Percentiles rank a stretch among this genome's conserved stretches.
Conservation (phyloP, 2,888 invertebrate genomes). For the Sarcophaga carnaria region DNA sequence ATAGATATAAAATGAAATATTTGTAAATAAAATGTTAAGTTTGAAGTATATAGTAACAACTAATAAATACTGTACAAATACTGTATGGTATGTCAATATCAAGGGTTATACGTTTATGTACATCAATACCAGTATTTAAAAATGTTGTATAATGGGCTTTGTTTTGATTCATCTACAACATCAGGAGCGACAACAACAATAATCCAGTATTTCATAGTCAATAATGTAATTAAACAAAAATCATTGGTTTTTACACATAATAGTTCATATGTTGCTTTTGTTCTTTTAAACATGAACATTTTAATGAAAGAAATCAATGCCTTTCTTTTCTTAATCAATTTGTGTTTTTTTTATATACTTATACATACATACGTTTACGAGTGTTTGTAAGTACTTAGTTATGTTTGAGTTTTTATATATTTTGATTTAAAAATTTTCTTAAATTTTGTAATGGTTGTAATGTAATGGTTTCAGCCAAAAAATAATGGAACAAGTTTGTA, state of each 20-base stretch:
- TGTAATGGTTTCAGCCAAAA: neutral
- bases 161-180: slow-evolving; percentile 12
- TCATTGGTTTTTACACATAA: slow-evolving; percentile 9
- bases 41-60: slow-evolving; percentile 16
- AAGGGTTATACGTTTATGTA: slow-evolving; percentile 27
- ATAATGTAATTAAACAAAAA: slow-evolving; percentile 61
- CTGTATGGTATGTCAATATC: neutral
- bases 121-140: too few species aligned
- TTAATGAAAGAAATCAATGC: slow-evolving; percentile 57
- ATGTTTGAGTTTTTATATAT: neutral
- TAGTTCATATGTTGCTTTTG: neutral
- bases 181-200: neutral
- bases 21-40: neutral
- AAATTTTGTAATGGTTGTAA: neutral
- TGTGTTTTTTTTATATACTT: slow-evolving; percentile 22
- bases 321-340: slow-evolving; percentile 44
- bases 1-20: neutral
- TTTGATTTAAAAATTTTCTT: slow-evolving; percentile 2
- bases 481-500: slow-evolving; percentile 38
- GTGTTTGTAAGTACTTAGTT: too few species aligned
- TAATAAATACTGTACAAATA: slow-evolving; percentile 49
- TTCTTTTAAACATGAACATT: slow-evolving; percentile 50
- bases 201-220: slow-evolving; percentile 9
- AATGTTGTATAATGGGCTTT: neutral
- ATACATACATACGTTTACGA: too few species aligned